Evolutionary conservation across 23 tunicate species (phyloP), one percentile per base, ranked within the genome.

Genomic region (Aplidium turbinatum): DNA sequence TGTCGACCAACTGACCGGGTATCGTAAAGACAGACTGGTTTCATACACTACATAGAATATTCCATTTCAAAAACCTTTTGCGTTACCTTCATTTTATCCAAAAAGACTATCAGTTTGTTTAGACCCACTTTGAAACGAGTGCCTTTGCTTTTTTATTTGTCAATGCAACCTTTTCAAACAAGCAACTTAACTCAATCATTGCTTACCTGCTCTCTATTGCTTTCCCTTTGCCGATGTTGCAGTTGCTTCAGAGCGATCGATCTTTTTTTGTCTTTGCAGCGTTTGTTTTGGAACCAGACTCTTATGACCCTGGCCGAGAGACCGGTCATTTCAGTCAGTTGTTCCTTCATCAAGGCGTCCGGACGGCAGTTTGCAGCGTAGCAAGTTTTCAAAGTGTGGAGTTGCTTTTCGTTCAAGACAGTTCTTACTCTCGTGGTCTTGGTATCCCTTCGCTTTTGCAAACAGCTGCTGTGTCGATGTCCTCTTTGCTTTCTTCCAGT

Each of bases 301-400:
- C 98, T 69, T 27, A 93, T 93, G 6, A 93, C 98, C 24, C 98
- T 80, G 29, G 93, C 75, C 0, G 98, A 80, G 1, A 93, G 52
- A 2, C 93, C 98, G 36, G 98, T 93, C 93, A 93, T 93, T 63
- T 85, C 93, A 20, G 88, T 90, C 50, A 93, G 82, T 76, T 93
- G 98, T 64, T 93, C 98, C 68, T 93, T 93, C 98, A 93, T 93
- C 1, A 93, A 61, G 24, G 98, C 98, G 76, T 93, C 98, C 13
- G 98, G 98, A 30, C 98, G 75, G 33, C 94, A 90, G 68, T 93
- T 93, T 0, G 93, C 93, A 27, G 83, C 88, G 80, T 93, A 93
- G 71, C 93, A 93, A 18, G 98, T 75, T 30, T 88, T 60, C 39
- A 93, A 40, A 4, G 93, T 86, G 77, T 81, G 93, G 26, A 93